phyloP scores from a whole-genome alignment of 2,797 vertebrate species.

The Chromobotia macracanthus region DNA sequence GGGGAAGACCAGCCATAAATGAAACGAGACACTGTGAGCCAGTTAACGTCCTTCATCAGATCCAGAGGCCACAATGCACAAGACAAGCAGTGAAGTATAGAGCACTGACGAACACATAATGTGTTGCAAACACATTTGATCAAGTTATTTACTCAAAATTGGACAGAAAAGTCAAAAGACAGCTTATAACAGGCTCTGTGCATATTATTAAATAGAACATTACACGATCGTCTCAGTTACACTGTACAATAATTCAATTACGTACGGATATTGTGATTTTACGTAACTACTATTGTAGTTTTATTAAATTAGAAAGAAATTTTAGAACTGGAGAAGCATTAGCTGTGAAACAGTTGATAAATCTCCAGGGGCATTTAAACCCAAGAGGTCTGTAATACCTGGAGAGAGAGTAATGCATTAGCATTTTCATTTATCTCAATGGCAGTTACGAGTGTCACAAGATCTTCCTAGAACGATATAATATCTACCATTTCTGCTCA shows the following conservation, averaged over 20 bases:
- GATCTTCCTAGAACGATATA: neutral
- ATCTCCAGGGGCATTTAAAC: neutral
- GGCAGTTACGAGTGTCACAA: neutral
- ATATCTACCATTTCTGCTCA: neutral
- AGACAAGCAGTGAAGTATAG: neutral
- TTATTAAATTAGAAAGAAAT: slow-evolving; percentile 43
- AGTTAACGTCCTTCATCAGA: slow-evolving; percentile 19
- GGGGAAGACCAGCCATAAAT: slow-evolving; percentile 52
- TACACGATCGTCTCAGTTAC: neutral
- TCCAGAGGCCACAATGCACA: neutral
- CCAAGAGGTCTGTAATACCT: no score
- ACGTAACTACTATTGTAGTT: slow-evolving; percentile 30
- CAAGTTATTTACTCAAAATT: slow-evolving; percentile 39
- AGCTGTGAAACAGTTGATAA: neutral
- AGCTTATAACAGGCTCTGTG: slow-evolving; percentile 1
- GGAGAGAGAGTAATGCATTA: no score
- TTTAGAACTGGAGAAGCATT: slow-evolving; percentile 17
- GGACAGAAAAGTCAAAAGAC: slow-evolving; percentile 22
- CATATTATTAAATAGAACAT: slow-evolving; percentile 15
- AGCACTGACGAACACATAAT: slow-evolving; percentile 37
- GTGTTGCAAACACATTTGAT: slow-evolving; percentile 40
- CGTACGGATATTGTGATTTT: slow-evolving; percentile 5
- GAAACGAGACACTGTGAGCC: neutral
- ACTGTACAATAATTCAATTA: slow-evolving; percentile 43
- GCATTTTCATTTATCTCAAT: no score